These are phyloP conservation scores for Lepidochrysops patricia DNA, from an alignment of 2,888 invertebrate species.

Conservation along the genomic window DNA sequence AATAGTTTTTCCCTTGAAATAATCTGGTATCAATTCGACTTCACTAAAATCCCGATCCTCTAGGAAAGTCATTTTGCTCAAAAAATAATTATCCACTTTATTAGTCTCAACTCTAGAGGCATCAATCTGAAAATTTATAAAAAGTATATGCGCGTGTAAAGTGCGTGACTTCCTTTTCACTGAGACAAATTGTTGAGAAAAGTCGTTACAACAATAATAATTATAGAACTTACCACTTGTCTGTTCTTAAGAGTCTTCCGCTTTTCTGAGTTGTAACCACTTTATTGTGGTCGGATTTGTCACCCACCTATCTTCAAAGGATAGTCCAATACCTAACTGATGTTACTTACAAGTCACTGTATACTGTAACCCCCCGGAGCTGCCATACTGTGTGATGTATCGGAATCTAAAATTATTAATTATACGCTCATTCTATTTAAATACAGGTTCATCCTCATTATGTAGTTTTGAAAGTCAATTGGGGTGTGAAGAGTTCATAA, in stretches of 20 bases:
- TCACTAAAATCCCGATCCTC: conserved; percentile 33
- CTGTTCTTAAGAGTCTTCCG: no score
- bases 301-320: not conserved
- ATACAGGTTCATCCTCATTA: not conserved
- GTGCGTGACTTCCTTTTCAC: no score
- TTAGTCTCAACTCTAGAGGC: no score
- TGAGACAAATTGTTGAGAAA: no score
- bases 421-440: not conserved
- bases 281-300: no score
- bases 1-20: conserved; percentile 79
- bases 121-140: not conserved
- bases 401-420: not conserved
- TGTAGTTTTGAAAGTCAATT: not conserved
- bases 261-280: no score
- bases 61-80: conserved; percentile 37
- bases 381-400: not conserved
- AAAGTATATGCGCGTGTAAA: no score
- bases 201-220: no score
- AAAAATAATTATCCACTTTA: not conserved
- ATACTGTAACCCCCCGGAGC: not conserved
- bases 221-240: no score
- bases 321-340: no score
- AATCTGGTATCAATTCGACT: conserved; percentile 72
- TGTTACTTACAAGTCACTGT: not conserved
- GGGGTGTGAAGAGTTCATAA: not conserved